Base-by-base conservation (phyloP, 2,113 vertebrate species). In the Tragelaphus buxtoni region DNA sequence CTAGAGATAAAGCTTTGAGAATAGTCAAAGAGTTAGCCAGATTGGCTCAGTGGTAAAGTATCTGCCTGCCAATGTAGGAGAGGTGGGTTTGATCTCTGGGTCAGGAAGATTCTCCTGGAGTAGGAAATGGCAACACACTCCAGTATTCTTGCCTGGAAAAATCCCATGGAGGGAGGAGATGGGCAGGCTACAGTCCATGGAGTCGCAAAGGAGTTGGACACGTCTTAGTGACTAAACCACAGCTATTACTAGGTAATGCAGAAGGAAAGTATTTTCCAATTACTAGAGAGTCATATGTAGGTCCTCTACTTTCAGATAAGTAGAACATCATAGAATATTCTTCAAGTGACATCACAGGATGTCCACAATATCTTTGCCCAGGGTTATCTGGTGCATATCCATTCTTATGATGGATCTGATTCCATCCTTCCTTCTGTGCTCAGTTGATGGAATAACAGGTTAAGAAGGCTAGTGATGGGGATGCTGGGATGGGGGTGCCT, bases 401-500 rank as follows among this genome's bases (percentile, higher is more conserved):
- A 13, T 42, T n/a, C 32, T 74, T 17, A n/a, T 1, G 18, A 56
- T 18, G 13, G 26, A 30, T 22, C 17, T 56, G 22, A 58, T 24
- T 10, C 51, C 30, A 26, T 9, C 26, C 45, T 60, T 49, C 83
- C 65, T 18, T 5, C 6, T 39, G 10, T 6, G 14, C 16, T 55
- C 32, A 32, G 14, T 5, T 42, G 39, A 74, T 9, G 28, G 30
- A 30, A 22, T 26, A 47, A 74, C 13, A 79, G 13, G 53, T 26
- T 53, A 77, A 16, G 30, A 32, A 53, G 13, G 4, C 10, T 20
- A 26, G 85, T 14, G 10, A 63, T n/a, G 13, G 30, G 16, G 39
- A 28, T 26, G 7, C 4, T 20, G 5, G n/a, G 10, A 49, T 13
- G 1, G 7, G 5, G 1, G 8, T 53, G 18, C 16, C n/a, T 20